Conservation (phyloP, 2,113 vertebrate genomes). For the Ptyas mucosa region DNA sequence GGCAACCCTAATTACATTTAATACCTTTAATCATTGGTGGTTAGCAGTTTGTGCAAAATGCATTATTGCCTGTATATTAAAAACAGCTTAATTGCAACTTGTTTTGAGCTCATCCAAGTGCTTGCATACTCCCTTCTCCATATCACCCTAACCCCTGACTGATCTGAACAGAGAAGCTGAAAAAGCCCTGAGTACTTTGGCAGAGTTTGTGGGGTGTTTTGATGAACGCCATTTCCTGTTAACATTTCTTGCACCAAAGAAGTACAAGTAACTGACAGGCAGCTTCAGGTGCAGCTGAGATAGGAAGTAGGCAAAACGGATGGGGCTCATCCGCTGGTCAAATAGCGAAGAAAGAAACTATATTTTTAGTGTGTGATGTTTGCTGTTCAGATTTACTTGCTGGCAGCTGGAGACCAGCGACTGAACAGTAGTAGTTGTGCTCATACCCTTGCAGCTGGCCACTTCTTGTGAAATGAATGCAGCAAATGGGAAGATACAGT, state of each 20-base stretch:
- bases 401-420: background rate
- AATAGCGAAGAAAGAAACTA: background rate
- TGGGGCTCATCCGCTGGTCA: conserved; percentile 23
- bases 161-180: background rate
- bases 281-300: conserved; percentile 55
- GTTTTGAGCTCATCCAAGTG: background rate
- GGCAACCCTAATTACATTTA: background rate
- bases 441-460: background rate
- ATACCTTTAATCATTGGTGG: conserved; percentile 5
- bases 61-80: background rate
- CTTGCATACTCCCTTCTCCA: fast-evolving
- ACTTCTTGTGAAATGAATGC: background rate
- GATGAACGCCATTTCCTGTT: conserved; percentile 56
- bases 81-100: background rate
- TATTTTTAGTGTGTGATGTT: conserved; percentile 10
- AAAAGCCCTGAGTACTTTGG: background rate
- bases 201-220: conserved; percentile 26
- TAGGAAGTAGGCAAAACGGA: conserved; percentile 38
- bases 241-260: conserved; percentile 46
- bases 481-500: background rate
- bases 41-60: conserved; percentile 20
- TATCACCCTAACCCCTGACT: background rate
- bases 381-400: background rate
- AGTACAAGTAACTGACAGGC: conserved; percentile 45
- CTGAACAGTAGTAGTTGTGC: background rate